These are phyloP conservation scores for Epizoanthus scotinus DNA, from an alignment of 92 coral and sea anemone species.

Conservation along the genomic window DNA sequence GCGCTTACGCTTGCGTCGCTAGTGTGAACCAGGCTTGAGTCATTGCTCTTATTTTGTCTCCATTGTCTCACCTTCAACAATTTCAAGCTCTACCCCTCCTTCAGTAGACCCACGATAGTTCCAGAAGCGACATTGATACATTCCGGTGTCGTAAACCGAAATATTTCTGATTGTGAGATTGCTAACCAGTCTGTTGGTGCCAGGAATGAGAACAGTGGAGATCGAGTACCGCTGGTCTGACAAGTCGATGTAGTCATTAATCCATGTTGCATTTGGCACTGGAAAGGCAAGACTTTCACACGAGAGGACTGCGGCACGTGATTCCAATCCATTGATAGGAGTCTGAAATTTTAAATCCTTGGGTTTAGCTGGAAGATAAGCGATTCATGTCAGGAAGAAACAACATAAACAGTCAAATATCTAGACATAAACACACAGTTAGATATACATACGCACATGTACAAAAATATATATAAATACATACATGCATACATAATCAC, in stretches of 20 bases:
- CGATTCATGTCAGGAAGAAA: no score
- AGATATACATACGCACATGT: no score
- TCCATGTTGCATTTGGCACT: not conserved
- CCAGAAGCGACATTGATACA: not conserved
- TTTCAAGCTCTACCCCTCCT: not conserved
- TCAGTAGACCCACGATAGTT: not conserved
- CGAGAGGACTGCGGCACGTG: not conserved
- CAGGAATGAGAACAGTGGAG: not conserved
- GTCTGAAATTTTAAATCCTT: no score
- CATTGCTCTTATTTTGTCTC: no score
- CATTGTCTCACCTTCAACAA: not conserved
- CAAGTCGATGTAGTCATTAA: not conserved
- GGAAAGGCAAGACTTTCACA: not conserved
- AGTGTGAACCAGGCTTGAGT: no score
- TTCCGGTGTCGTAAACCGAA: not conserved
- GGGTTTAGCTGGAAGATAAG: not conserved
- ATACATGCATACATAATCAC: no score
- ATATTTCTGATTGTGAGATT: not conserved
- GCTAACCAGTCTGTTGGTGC: no score
- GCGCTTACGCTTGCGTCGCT: no score
- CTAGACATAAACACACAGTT: no score
- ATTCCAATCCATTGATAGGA: not conserved
- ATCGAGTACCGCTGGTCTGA: not conserved
- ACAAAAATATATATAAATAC: no score
- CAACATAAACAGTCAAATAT: no score